Evolutionary conservation across 2,113 vertebrate species (phyloP).

Genomic region (Oreochromis spilurus): DNA sequence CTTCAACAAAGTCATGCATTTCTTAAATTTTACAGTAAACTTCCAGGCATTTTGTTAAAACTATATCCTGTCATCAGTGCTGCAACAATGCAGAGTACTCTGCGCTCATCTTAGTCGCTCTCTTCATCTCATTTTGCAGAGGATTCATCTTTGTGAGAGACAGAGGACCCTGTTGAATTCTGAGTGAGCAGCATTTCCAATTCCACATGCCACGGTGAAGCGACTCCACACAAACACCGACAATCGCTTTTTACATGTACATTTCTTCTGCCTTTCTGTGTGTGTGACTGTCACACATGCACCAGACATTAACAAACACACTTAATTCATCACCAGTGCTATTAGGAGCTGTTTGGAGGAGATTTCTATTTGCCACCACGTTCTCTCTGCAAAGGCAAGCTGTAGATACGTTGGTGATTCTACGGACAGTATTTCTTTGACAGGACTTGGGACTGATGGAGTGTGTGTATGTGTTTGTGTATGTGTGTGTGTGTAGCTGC

Average conservation of each 20-base stretch:
- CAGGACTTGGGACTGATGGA: slow-evolving; percentile 39
- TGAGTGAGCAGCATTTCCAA: slow-evolving; percentile 46
- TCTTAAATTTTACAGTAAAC: neutral
- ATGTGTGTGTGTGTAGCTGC: slow-evolving; percentile 17
- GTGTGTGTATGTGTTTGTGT: slow-evolving; percentile 24
- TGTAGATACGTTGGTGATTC: neutral
- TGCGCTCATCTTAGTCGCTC: neutral
- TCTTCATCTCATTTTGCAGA: neutral
- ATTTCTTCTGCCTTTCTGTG: neutral
- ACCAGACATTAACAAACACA: neutral
- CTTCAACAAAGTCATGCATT: neutral
- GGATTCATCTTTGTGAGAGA: neutral
- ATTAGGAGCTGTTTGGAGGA: neutral
- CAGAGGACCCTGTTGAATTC: slow-evolving; percentile 21
- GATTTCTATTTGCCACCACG: neutral
- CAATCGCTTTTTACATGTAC: neutral
- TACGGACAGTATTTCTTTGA: slow-evolving; percentile 35
- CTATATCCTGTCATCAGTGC: neutral
- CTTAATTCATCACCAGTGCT: neutral
- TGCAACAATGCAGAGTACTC: neutral
- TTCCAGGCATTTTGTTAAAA: neutral
- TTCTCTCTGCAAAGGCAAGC: slow-evolving; percentile 27
- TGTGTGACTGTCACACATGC: neutral
- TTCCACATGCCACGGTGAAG: slow-evolving; percentile 1
- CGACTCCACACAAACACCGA: neutral